Evolutionary conservation across 2,888 invertebrate genomes (phyloP).

Genomic region (Cephus sareptanus): DNA sequence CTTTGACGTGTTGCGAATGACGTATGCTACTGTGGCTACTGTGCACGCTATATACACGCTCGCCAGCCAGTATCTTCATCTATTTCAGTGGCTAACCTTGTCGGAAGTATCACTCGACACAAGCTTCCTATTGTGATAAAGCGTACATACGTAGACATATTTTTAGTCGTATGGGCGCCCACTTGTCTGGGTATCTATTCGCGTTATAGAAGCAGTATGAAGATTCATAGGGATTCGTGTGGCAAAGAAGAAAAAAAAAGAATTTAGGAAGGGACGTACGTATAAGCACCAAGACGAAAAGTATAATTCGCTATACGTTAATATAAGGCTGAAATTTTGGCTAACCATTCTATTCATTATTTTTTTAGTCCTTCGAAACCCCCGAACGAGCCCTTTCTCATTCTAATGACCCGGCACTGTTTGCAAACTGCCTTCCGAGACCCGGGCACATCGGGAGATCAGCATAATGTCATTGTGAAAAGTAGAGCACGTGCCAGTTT

Average conservation of each 20-base stretch:
- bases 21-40: conserved; percentile 18
- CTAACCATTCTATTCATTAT: conserved; percentile 20
- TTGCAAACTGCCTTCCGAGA: conserved; percentile 34
- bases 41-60: background rate
- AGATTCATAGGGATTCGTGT: background rate
- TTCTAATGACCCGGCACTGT: conserved; percentile 26
- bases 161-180: background rate
- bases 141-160: conserved; percentile 22
- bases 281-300: background rate
- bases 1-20: conserved; percentile 18
- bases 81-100: conserved; percentile 53
- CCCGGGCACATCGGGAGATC: background rate
- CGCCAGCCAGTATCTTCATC: conserved; percentile 38
- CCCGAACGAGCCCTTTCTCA: background rate
- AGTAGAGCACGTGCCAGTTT: conserved; percentile 34
- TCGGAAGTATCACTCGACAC: conserved; percentile 50
- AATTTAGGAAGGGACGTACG: background rate
- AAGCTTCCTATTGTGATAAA: conserved; percentile 46
- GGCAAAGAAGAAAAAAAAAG: background rate
- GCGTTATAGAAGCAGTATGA: background rate
- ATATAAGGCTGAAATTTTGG: conserved; percentile 21
- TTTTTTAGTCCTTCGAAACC: background rate
- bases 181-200: background rate
- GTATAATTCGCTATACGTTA: conserved; percentile 18
- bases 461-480: conserved; percentile 19